Conservation (phyloP, 2,113 vertebrate species). For the Noctilio leporinus region DNA sequence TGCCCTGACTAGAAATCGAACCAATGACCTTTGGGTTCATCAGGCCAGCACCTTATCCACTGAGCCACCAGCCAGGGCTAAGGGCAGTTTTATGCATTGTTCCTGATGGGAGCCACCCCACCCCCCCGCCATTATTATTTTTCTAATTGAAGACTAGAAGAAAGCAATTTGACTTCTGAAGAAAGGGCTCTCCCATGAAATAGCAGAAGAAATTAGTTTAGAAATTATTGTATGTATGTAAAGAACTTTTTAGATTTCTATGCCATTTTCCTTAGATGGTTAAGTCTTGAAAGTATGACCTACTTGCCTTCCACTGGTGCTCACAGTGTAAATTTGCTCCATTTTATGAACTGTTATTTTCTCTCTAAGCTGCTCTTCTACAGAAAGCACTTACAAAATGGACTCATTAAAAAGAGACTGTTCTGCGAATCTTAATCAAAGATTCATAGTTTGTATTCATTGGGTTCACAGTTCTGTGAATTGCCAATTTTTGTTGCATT, state of each 20-base stretch:
- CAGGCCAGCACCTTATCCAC: too few species aligned
- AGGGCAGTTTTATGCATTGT: constrained; percentile 57
- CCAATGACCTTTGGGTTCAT: too few species aligned
- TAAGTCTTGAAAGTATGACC: constrained; percentile 26
- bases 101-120: neutral
- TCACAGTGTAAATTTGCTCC: neutral
- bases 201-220: neutral
- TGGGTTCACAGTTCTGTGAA: constrained; percentile 35
- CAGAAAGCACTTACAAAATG: constrained; percentile 48
- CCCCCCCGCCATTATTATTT: too few species aligned
- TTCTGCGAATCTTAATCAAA: constrained; percentile 60
- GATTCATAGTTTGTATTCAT: constrained; percentile 62
- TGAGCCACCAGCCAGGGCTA: too few species aligned
- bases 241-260: neutral
- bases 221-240: neutral
- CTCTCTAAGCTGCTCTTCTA: neutral
- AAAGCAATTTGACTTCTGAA: neutral
- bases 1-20: too few species aligned
- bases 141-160: neutral
- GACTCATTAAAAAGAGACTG: constrained; percentile 30
- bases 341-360: constrained; percentile 37
- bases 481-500: constrained; percentile 59
- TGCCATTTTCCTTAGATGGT: neutral
- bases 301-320: constrained; percentile 25
- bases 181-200: neutral